Percentiles rank a stretch among this genome's conserved stretches.
Evolutionary conservation across 2,888 invertebrate species (phyloP).

Genomic region (Nemoura dubitans): DNA sequence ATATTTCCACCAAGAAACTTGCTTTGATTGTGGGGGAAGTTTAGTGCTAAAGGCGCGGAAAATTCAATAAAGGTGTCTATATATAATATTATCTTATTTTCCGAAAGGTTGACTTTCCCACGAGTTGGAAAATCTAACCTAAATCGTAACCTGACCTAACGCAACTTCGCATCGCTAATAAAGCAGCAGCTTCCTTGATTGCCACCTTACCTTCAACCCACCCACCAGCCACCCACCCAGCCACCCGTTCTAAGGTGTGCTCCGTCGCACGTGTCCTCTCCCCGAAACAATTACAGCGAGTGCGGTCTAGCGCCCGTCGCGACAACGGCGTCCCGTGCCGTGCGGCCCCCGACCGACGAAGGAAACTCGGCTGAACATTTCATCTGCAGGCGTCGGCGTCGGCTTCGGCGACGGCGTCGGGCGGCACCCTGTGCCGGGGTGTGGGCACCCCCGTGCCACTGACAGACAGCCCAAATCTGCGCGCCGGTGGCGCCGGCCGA

Average conservation of each 20-base stretch:
- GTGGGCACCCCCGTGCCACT: neutral
- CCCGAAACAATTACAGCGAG: neutral
- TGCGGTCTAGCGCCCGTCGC: neutral
- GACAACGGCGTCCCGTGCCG: neutral
- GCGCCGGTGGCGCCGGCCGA: constrained; percentile 3
- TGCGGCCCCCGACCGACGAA: neutral
- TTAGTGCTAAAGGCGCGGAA: neutral
- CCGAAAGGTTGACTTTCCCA: neutral
- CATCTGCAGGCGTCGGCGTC: constrained; percentile 20
- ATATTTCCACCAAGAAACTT: neutral
- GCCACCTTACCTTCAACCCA: neutral
- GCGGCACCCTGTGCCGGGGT: neutral
- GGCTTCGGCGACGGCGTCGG: too few relatives aligned
- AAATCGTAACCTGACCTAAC: neutral
- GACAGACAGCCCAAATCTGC: neutral
- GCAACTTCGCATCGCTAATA: neutral
- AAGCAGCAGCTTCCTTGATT: neutral
- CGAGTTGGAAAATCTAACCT: neutral
- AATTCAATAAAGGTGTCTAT: neutral
- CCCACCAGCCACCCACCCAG: neutral
- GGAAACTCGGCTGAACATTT: constrained; percentile 32
- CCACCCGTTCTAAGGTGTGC: neutral
- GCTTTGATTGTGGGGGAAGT: neutral
- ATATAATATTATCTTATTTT: neutral
- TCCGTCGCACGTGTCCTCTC: neutral